phyloP scores from a whole-genome alignment of 2,888 invertebrate species.

The Orchesella flavescens region DNA sequence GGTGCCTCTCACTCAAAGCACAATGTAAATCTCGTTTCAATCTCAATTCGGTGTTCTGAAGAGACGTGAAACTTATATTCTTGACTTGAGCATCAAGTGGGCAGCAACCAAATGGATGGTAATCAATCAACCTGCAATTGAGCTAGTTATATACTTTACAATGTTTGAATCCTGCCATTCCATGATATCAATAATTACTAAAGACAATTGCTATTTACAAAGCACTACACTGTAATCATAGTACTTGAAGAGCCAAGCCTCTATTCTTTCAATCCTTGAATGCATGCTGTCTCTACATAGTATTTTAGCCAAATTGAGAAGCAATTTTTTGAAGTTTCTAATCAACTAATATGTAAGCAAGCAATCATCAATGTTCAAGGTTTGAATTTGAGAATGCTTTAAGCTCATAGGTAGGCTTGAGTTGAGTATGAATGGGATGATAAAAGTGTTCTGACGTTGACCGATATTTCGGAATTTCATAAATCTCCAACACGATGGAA shows the following conservation, averaged over 20 bases:
- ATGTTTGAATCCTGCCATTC: conserved; percentile 20
- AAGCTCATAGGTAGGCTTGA: background rate
- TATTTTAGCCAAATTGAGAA: conserved; percentile 25
- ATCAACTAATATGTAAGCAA: background rate
- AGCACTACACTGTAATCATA: conserved; percentile 26
- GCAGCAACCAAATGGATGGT: conserved; percentile 32
- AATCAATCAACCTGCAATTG: conserved; percentile 61
- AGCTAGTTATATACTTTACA: conserved; percentile 32
- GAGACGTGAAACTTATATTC: too few relatives aligned
- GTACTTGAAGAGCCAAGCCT: conserved; percentile 42
- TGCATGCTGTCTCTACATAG: background rate
- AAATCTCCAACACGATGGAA: background rate
- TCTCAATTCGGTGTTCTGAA: too few relatives aligned
- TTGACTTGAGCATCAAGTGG: conserved; percentile 26
- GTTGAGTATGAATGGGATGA: conserved; percentile 3
- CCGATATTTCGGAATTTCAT: conserved; percentile 51
- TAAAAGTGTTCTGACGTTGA: conserved; percentile 43
- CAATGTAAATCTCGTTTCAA: too few relatives aligned
- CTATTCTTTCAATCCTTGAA: conserved; percentile 29
- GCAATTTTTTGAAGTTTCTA: conserved; percentile 21
- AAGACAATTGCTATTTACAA: conserved; percentile 48
- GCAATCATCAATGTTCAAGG: background rate
- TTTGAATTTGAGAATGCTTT: background rate
- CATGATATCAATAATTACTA: conserved; percentile 51
- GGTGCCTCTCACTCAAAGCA: too few relatives aligned